phyloP scores from a whole-genome alignment of 2,113 vertebrate genomes.

The Dicaeum eximium region DNA sequence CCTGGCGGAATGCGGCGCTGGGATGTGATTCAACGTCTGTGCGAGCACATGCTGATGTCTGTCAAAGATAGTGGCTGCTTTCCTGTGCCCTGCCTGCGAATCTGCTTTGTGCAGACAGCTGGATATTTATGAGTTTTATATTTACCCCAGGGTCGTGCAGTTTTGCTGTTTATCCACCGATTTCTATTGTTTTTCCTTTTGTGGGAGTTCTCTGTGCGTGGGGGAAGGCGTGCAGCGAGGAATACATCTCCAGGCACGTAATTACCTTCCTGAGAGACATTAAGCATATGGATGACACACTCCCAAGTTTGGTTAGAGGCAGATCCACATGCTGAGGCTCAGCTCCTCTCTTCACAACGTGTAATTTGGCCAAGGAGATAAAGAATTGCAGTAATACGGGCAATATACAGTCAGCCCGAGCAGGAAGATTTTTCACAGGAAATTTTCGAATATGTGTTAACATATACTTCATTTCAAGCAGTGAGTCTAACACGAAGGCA shows the following conservation, averaged over 20 bases:
- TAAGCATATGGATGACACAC: not conserved
- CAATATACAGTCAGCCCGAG: not conserved
- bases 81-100: not conserved
- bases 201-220: rapidly evolving
- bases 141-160: constrained; percentile 12
- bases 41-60: constrained; percentile 71
- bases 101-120: constrained; percentile 73
- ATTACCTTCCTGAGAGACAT: constrained; percentile 2
- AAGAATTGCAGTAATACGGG: not conserved
- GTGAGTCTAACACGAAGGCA: not conserved
- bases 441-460: constrained; percentile 11
- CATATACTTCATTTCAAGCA: constrained; percentile 9
- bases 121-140: constrained; percentile 75
- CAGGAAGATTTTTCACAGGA: not conserved
- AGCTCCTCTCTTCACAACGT: not conserved
- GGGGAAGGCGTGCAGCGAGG: not conserved
- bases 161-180: not conserved
- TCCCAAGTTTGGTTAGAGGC: constrained; percentile 50
- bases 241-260: not conserved
- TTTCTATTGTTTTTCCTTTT: not conserved
- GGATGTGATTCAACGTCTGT: not conserved
- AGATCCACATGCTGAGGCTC: not conserved
- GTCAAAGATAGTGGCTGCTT: constrained; percentile 57
- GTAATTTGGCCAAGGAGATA: constrained; percentile 1
- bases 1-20: not conserved